Evolutionary conservation across 2,797 vertebrate species (phyloP).

Genomic region (Tolypeutes matacus): DNA sequence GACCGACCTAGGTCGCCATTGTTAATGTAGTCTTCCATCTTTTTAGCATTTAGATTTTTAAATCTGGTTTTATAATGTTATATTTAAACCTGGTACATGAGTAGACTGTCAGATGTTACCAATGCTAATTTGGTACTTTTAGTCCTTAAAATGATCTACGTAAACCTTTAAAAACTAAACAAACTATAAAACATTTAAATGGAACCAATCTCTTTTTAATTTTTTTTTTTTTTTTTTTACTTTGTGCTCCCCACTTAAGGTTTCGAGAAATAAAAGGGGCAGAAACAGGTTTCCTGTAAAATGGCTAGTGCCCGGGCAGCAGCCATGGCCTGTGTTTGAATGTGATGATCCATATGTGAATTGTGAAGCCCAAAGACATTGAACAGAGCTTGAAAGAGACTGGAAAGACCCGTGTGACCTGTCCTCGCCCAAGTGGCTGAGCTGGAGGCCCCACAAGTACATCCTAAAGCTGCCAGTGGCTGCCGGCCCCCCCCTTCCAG

Average conservation of each 20-base stretch:
- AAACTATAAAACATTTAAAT: neutral
- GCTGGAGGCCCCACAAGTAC: neutral
- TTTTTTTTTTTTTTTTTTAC: neutral
- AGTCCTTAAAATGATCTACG: slow-evolving; percentile 31
- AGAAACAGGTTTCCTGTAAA: neutral
- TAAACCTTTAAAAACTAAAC: slow-evolving; percentile 68
- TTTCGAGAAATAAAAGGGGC: neutral
- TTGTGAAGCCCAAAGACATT: neutral
- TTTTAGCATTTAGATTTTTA: neutral
- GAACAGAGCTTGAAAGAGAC: neutral
- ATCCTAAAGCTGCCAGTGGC: neutral
- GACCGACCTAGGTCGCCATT: rapidly evolving
- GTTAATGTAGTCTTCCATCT: neutral
- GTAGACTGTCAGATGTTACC: neutral
- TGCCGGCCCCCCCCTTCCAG: too few species aligned
- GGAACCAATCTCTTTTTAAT: neutral
- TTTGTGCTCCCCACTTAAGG: neutral
- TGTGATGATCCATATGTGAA: neutral
- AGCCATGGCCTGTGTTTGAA: neutral
- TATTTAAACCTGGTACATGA: neutral
- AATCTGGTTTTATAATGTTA: neutral
- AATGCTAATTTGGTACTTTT: neutral
- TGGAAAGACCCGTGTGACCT: neutral
- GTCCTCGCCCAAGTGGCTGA: neutral
- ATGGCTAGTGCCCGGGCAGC: neutral